Evolutionary conservation across 2,113 vertebrate genomes (phyloP), one percentile per base, ranked within the genome.

Genomic region (Oxygymnocypris stewartii): DNA sequence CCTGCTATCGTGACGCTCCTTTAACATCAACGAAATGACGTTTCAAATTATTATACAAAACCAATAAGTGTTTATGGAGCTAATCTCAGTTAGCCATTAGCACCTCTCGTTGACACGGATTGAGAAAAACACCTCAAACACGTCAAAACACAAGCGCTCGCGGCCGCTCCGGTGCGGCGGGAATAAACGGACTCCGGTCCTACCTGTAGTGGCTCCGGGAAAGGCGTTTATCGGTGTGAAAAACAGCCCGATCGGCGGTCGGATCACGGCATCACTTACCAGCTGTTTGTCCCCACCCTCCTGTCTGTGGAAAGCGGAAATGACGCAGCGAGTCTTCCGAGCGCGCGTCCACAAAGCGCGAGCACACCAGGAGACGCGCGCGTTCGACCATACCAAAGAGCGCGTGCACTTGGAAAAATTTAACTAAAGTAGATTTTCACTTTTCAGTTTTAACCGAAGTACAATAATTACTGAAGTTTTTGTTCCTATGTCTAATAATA

Each of bases 301-400:
- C 92, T 91, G 93, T 92, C 95, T 94, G 95, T 94, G 93, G 93
- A 92, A 92, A 93, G 91, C 92, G 94, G 94, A 95, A 94, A 42
- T 89, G 91, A 92, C 94, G 93, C 89, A 91, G 92, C 31, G 16
- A 42, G 4, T 31, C 75, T 74, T 76, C 57, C 74, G 84, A 37
- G 61, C 16, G 61, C 23, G 47, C 63, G 51, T 35, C 11, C 3
- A 37, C 20, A 63, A 23, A 18, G 20, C 40, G 69, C 28, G 67
- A 4, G 40, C 69, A n/a, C n/a, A 2, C 11, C 8, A 67, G 23
- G 42, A n/a, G 69, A 82, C 61, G 57, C 61, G 7, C 69, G 31
- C 69, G 28, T 20, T 28, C 37, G 9, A 54, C 0, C 23, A 35
- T 82, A 85, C 23, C 79, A 42, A 12, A 42, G 79, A 7, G 57